Evolutionary conservation across 2,888 invertebrate species (phyloP).

Genomic region (Frankliniella fusca): DNA sequence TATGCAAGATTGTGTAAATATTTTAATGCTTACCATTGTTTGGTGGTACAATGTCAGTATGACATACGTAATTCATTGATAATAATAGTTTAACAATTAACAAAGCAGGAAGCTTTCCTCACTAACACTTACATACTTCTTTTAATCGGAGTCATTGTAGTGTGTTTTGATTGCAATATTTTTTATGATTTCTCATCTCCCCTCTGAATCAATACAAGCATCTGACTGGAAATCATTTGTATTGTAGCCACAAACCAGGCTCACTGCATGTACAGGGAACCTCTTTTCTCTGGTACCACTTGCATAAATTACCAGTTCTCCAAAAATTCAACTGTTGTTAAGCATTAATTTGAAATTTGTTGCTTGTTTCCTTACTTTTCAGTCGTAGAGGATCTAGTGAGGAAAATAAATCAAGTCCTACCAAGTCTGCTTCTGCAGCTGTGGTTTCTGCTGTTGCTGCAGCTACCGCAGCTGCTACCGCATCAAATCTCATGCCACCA

Average conservation of each 20-base stretch:
- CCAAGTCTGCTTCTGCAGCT: conserved; percentile 7
- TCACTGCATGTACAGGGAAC: too few relatives aligned
- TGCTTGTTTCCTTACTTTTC: neutral
- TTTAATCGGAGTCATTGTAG: neutral
- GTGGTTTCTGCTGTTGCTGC: conserved; percentile 34
- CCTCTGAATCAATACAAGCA: too few relatives aligned
- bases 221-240: too few relatives aligned
- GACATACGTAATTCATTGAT: too few relatives aligned
- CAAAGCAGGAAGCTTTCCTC: neutral
- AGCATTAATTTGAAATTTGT: too few relatives aligned
- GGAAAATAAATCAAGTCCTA: neutral
- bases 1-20: neutral
- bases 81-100: neutral
- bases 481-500: conserved; percentile 35
- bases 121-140: neutral
- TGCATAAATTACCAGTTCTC: too few relatives aligned
- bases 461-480: conserved; percentile 40
- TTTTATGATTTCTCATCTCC: neutral
- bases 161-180: neutral
- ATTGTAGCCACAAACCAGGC: too few relatives aligned
- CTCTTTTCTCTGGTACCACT: too few relatives aligned
- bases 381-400: neutral
- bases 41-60: neutral
- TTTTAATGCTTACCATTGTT: neutral
- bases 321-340: too few relatives aligned